These are phyloP conservation scores for Eriosoma lanigerum DNA, from an alignment of 1,140 invertebrate species.

Conservation along the genomic window DNA sequence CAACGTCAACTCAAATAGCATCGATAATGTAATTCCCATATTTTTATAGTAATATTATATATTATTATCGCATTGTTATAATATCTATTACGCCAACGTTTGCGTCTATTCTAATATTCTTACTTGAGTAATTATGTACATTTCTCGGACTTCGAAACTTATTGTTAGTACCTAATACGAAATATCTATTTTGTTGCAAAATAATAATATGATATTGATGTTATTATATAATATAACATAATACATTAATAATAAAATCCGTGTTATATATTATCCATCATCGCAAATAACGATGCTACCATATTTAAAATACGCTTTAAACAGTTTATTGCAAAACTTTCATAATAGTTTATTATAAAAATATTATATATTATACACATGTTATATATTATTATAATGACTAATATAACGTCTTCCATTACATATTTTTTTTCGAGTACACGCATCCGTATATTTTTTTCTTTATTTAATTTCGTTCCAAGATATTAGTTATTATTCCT, in stretches of 20 bases:
- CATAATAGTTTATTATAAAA: not conserved
- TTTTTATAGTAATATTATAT: too few species aligned
- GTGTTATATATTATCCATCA: too few species aligned
- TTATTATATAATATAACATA: too few species aligned
- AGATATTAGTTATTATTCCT: not conserved
- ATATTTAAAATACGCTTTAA: slow-evolving; percentile 2
- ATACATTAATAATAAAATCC: too few species aligned
- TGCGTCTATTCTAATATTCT: not conserved
- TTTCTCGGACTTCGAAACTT: not conserved
- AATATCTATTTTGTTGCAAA: too few species aligned
- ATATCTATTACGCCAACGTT: too few species aligned
- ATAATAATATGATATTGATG: too few species aligned
- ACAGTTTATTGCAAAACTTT: not conserved
- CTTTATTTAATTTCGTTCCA: slow-evolving; percentile 1
- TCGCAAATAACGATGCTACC: too few species aligned
- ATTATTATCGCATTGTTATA: too few species aligned
- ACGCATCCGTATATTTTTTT: not conserved
- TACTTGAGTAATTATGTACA: not conserved
- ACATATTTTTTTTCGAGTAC: slow-evolving; percentile 16
- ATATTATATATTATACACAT: not conserved
- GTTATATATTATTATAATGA: slow-evolving; percentile 32
- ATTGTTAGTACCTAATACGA: not conserved
- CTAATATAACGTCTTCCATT: slow-evolving; percentile 45
- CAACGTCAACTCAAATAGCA: not conserved
- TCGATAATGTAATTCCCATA: not conserved